Evolutionary conservation across 2,888 invertebrate genomes (phyloP), one percentile per base, ranked within the genome.

Genomic region (Caradrina clavipalpis): DNA sequence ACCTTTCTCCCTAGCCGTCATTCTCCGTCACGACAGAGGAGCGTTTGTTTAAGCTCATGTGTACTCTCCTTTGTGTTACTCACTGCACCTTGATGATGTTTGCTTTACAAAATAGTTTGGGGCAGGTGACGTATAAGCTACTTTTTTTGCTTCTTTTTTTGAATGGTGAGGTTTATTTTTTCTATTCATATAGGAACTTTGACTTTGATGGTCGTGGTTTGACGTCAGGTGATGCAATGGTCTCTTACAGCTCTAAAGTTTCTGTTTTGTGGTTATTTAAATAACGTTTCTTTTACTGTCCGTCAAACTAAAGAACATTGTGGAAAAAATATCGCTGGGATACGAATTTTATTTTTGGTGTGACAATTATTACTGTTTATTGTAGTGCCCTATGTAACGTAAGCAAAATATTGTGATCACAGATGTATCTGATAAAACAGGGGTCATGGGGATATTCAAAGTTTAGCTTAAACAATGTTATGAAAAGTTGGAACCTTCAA

Each of bases 81-180:
- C 66, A 55, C 26, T 72, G 54, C 68, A 73, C 72, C 57, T 64
- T 82, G 70, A 82, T 79, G 72, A 69, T 84, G 84, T 88, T 86
- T 87, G 77, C 69, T 73, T 80, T 83, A 62, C 74, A 73, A 78
- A 87, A 85, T 83, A 80, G 81, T 86, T 85, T 82, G 80, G 67
- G 59, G 69, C 70, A 77, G 80, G 63, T 75, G 63, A 67, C 21
- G 50, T 56, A 19, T 47, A 35, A 26, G 31, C 50, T 50, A 0
- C n/a, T 50, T 57, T 54, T 58, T 49, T 68, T 67, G n/a, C 26
- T 64, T 47, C 57, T 11, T 39, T 13, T 58, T 51, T 47, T 3
- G 10, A 65, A 63, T 45, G 13, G 10, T 57, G 8, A 26, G 13
- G 11, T 61, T 22, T 70, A n/a, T 67, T 39, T 55, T 54, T 60